These are phyloP conservation scores for Notothenia rossii DNA, from an alignment of 2,113 vertebrate genomes.

Conservation along the genomic window DNA sequence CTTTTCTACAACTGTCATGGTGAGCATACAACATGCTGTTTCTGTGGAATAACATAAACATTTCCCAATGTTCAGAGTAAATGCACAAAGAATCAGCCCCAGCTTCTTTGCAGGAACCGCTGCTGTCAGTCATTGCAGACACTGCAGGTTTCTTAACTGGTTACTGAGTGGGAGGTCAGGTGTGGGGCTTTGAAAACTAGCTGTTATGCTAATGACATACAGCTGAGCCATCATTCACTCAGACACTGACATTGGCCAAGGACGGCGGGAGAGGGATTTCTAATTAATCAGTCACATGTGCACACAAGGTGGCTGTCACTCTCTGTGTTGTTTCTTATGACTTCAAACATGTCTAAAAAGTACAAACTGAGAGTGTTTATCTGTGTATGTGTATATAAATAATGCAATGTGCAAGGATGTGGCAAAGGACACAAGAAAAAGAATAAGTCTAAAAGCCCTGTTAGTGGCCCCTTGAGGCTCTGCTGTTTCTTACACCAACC, in stretches of 20 bases:
- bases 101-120: constrained; percentile 68
- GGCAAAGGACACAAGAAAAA: neutral
- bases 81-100: constrained; percentile 49
- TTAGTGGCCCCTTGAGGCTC: neutral
- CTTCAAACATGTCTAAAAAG: neutral
- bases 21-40: neutral
- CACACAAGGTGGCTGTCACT: constrained; percentile 27
- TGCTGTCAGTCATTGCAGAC: constrained; percentile 33
- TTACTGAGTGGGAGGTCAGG: constrained; percentile 8
- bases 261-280: constrained; percentile 21
- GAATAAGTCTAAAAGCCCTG: neutral
- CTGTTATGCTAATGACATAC: constrained; percentile 43
- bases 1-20: neutral
- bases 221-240: constrained; percentile 46
- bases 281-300: constrained; percentile 40
- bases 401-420: constrained; percentile 1
- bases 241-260: constrained; percentile 54
- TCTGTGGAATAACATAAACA: constrained; percentile 49
- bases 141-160: constrained; percentile 25
- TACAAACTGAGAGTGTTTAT: neutral
- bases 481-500: neutral
- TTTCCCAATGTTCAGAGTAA: neutral
- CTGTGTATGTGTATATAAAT: neutral
- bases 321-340: neutral
- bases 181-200: constrained; percentile 20